phyloP scores from a whole-genome alignment of 1,140 invertebrate species.

The Sipha flava region DNA sequence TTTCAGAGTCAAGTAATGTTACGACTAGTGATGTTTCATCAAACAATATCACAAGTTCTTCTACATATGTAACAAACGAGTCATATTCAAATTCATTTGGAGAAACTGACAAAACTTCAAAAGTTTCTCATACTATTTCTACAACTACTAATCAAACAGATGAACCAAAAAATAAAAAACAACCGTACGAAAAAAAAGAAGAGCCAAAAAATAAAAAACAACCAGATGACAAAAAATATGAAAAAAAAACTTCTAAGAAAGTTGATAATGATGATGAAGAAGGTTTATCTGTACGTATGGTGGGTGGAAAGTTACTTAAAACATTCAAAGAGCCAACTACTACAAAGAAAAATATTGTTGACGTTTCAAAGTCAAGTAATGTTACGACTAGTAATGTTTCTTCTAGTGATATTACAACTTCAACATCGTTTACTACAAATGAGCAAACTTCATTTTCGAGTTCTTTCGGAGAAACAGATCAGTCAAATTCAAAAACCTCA shows the following conservation, averaged over 20 bases:
- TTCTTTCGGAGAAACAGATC: background rate
- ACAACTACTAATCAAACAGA: no score
- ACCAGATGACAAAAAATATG: background rate
- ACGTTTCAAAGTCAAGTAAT: background rate
- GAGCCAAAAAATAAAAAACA: background rate
- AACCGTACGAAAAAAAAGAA: background rate
- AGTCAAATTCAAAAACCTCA: background rate
- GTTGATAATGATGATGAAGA: background rate
- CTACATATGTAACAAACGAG: background rate
- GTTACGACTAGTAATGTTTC: background rate
- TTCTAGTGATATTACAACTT: background rate
- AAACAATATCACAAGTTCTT: background rate
- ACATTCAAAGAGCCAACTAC: background rate
- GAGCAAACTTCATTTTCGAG: background rate
- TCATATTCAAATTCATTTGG: no score
- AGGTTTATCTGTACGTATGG: slow-evolving; percentile 28
- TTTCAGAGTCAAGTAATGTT: background rate
- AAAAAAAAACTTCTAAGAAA: background rate
- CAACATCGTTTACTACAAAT: background rate
- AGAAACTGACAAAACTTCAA: no score
- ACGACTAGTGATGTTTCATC: background rate
- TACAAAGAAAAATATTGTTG: background rate
- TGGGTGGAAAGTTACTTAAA: slow-evolving; percentile 35
- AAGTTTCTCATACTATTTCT: no score
- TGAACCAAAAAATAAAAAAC: no score